Conservation (phyloP, 2,888 invertebrate species). For the Lasioglossum lativentre region DNA sequence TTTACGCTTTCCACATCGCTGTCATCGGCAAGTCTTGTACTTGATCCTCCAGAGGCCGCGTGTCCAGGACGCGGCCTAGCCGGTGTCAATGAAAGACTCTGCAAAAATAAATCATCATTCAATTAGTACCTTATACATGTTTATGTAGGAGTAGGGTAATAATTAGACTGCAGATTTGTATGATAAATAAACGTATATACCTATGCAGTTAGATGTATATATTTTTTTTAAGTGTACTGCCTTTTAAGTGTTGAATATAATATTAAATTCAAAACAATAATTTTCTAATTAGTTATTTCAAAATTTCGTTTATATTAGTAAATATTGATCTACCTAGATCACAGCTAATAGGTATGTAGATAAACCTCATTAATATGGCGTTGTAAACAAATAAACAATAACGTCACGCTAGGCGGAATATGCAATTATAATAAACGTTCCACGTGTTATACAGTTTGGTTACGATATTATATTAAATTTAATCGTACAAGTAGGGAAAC, state of each 20-base stretch:
- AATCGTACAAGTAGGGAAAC: too few species aligned
- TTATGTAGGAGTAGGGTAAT: background rate
- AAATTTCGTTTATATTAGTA: background rate
- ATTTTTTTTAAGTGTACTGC: too few species aligned
- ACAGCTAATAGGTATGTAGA: background rate
- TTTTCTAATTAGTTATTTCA: background rate
- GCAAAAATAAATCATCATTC: slow-evolving; percentile 29
- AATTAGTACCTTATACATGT: background rate
- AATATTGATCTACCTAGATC: background rate
- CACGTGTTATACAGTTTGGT: background rate
- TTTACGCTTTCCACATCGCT: slow-evolving; percentile 91
- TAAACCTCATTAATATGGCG: background rate
- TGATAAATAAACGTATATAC: background rate
- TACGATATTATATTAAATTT: background rate
- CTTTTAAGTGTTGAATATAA: background rate
- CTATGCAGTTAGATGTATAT: background rate
- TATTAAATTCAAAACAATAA: background rate
- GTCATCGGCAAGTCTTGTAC: slow-evolving; percentile 85
- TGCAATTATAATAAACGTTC: background rate
- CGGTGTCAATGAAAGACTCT: slow-evolving; percentile 83
- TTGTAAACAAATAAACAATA: background rate
- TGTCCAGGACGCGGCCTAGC: slow-evolving; percentile 83
- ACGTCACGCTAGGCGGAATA: background rate
- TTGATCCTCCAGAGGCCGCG: slow-evolving; percentile 76
- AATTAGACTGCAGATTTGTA: background rate